Evolutionary conservation across 2,888 invertebrate species (phyloP), one percentile per base, ranked within the genome.

Genomic region (Malacosoma neustria): DNA sequence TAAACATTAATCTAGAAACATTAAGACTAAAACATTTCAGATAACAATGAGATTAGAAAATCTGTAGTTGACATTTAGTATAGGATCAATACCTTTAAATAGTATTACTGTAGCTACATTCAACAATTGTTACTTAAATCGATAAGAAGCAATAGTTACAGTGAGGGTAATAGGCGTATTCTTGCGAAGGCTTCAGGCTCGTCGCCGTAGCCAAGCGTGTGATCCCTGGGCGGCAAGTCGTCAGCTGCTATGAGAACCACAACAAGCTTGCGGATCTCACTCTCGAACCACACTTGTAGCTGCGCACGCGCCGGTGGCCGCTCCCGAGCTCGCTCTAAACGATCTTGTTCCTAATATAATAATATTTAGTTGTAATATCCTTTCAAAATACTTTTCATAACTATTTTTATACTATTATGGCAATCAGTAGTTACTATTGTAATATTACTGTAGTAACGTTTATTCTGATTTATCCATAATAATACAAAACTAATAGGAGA

Each of bases 251-350:
- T 89, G 34, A 97, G 89, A 3, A 95, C 93, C 14, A 96, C 93
- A 6, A 94, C 92, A 39, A 97, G 85, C 61, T 96, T 95, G 54
- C 90, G 90, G 41, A 93, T 88, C 58, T 94, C 95, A 41, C 91
- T 90, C 63, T 95, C 93, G 82, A 95, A 96, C 91, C 93, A 95
- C 38, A 96, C 92, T 70, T 96, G 95, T 48, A 97, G 89, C 76
- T 95, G 95, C 29, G 96, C 90, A 13, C 95, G 89, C 32, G 95
- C 95, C 14, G 91, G 89, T 51, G 90, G 90, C 45, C 92, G 90
- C 72, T 94, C 93, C 42, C 71, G 61, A 29, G 68, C 71, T 5
- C 81, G 59, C 46, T 82, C 81, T 15, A 72, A 72, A 4, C 82
- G 74, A 40, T 84, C 84, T 58, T 84, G 84, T 57, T 82, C 84